Evolutionary conservation across 2,888 invertebrate species (phyloP).

Genomic region (Elegia similella): DNA sequence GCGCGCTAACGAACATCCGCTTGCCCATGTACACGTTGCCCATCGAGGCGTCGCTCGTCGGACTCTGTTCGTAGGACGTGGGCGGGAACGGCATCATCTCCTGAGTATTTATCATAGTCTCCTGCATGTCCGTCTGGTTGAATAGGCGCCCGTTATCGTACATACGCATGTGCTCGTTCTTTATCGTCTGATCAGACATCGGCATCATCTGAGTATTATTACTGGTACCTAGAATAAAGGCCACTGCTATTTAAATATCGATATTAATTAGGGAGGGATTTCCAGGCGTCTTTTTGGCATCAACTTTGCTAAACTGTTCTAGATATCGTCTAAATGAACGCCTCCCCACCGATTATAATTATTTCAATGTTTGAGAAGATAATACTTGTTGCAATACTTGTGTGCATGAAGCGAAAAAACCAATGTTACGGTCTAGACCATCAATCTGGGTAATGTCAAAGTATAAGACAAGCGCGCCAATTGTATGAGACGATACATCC

Average conservation of each 20-base stretch:
- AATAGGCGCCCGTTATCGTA: conserved; percentile 62
- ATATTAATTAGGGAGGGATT: too few species aligned
- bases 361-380: too few species aligned
- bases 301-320: too few species aligned
- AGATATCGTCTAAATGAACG: too few species aligned
- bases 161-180: conserved; percentile 69
- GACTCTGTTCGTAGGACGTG: conserved; percentile 46
- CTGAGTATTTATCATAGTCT: conserved; percentile 55
- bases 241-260: not conserved
- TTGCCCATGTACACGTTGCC: conserved; percentile 51
- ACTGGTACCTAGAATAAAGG: conserved; percentile 48
- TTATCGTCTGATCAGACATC: conserved; percentile 58
- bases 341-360: too few species aligned
- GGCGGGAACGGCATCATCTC: conserved; percentile 59
- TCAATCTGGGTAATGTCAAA: too few species aligned
- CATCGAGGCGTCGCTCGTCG: conserved; percentile 39
- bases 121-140: conserved; percentile 61
- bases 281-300: too few species aligned
- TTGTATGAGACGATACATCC: too few species aligned
- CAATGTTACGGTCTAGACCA: too few species aligned
- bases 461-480: too few species aligned
- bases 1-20: conserved; percentile 51
- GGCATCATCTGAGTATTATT: conserved; percentile 70
- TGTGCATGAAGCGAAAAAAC: too few species aligned
- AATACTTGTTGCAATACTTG: too few species aligned